phyloP scores from a whole-genome alignment of 2,888 invertebrate genomes.

The Hesperia comma region DNA sequence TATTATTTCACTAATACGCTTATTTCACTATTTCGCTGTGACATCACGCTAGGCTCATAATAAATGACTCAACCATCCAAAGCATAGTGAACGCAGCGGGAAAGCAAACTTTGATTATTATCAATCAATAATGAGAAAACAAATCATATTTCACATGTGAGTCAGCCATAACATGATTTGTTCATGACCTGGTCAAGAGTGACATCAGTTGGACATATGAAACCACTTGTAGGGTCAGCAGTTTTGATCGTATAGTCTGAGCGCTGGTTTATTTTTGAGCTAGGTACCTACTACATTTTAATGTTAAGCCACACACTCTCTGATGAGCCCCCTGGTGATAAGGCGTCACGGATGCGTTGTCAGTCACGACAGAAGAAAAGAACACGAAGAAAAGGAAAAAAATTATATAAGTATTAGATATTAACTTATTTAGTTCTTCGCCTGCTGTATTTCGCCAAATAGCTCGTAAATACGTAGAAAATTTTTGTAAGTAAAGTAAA shows the following conservation, averaged over 20 bases:
- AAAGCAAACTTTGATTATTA: neutral
- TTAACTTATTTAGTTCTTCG: too few relatives aligned
- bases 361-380: too few relatives aligned
- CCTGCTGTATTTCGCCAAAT: too few relatives aligned
- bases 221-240: conserved; percentile 10
- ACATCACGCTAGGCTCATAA: conserved; percentile 4
- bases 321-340: too few relatives aligned
- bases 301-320: too few relatives aligned
- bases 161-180: conserved; percentile 9
- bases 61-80: neutral
- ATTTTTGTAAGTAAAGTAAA: too few relatives aligned
- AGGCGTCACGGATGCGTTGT: too few relatives aligned
- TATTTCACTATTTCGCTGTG: neutral
- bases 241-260: neutral
- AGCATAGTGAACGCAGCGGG: neutral
- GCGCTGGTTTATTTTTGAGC: neutral
- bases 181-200: conserved; percentile 42
- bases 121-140: conserved; percentile 6
- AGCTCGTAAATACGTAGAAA: too few relatives aligned
- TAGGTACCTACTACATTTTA: neutral
- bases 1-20: neutral
- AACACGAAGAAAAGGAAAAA: too few relatives aligned
- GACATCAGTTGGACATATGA: conserved; percentile 36
- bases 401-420: too few relatives aligned
- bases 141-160: conserved; percentile 14